A percentile compares a stretch with the other conserved stretches of the same genome.
phyloP scores from a whole-genome alignment of 1,140 invertebrate species.

The Cyrtorhinus lividipennis region DNA sequence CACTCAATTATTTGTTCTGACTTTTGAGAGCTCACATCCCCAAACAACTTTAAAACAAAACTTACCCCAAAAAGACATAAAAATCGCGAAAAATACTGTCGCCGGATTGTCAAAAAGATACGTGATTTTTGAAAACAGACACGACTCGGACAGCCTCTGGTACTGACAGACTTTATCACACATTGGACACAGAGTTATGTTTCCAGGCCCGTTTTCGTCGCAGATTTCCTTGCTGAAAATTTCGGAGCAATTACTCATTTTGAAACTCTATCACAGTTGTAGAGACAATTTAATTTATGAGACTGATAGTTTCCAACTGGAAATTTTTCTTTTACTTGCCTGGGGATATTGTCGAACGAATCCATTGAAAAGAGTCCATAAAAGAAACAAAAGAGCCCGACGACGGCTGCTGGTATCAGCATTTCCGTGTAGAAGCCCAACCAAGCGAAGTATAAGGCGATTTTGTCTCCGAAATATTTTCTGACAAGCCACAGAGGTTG shows the following conservation, averaged over 20 bases:
- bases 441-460: slow-evolving; percentile 95
- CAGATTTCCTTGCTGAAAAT: slow-evolving; percentile 73
- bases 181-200: slow-evolving; percentile 68
- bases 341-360: slow-evolving; percentile 65
- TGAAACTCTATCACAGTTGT: background rate
- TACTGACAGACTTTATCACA: slow-evolving; percentile 79
- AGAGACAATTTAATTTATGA: too few relatives aligned
- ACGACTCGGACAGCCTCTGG: slow-evolving; percentile 67
- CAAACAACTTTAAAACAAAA: too few relatives aligned
- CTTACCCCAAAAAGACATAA: slow-evolving; percentile 95
- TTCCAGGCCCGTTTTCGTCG: slow-evolving; percentile 44
- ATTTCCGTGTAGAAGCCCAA: slow-evolving; percentile 95
- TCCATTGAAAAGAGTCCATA: slow-evolving; percentile 74
- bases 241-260: background rate
- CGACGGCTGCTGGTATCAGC: slow-evolving; percentile 70
- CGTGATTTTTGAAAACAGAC: slow-evolving; percentile 74
- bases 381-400: slow-evolving; percentile 73
- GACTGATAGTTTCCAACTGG: too few relatives aligned
- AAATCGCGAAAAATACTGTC: slow-evolving; percentile 91
- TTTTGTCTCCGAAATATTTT: slow-evolving; percentile 91
- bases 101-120: slow-evolving; percentile 94
- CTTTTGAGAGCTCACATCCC: too few relatives aligned
- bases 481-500: slow-evolving; percentile 79
- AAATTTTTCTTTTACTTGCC: slow-evolving; percentile 34
- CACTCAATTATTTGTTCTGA: too few relatives aligned